Conservation (phyloP, 2,113 vertebrate genomes). For the Catharus fuscescens region DNA sequence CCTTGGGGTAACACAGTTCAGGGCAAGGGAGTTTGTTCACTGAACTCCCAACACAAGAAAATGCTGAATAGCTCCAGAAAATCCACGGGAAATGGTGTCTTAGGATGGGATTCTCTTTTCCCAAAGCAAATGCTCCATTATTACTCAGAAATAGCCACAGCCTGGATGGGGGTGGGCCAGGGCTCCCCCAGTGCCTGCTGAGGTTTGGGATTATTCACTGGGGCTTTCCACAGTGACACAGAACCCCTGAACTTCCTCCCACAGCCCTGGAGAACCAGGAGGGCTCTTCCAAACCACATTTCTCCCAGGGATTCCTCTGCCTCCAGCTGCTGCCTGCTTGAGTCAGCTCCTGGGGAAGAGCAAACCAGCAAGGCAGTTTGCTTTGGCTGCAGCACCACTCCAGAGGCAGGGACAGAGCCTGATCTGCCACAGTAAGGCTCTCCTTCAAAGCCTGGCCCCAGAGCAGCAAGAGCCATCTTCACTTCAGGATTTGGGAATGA, state of each 20-base stretch:
- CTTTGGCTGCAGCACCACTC: background rate
- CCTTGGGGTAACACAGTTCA: background rate
- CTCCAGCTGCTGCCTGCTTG: background rate
- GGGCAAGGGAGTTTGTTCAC: background rate
- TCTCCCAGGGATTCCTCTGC: background rate
- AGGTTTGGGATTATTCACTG: background rate
- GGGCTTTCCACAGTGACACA: background rate
- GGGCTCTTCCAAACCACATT: background rate
- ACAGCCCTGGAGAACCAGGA: background rate
- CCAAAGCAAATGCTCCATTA: background rate
- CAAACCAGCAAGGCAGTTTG: background rate
- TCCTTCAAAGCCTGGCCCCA: background rate
- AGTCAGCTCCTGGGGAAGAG: background rate
- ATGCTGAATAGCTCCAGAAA: background rate
- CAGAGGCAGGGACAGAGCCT: background rate
- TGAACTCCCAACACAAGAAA: background rate
- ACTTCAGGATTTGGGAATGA: background rate
- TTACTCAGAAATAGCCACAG: background rate
- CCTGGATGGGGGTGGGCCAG: background rate
- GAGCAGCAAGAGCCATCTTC: background rate
- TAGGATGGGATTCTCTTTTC: background rate
- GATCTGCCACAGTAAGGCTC: accelerated
- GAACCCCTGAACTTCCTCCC: background rate
- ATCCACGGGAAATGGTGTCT: background rate
- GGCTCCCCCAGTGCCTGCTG: background rate